Evolutionary conservation across 2,888 invertebrate genomes (phyloP).

Genomic region (Agonopterix alstromeriana): DNA sequence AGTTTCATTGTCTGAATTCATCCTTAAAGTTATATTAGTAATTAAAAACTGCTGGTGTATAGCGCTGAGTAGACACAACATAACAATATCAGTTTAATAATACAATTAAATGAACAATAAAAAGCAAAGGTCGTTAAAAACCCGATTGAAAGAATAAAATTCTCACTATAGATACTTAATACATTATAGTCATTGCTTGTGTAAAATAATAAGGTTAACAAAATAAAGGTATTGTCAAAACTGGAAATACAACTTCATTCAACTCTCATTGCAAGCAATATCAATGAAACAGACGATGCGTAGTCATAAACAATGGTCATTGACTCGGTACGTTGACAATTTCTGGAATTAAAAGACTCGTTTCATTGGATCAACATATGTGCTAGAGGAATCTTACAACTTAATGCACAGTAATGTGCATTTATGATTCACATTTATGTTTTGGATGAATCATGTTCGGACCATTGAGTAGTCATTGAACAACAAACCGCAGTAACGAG

Average conservation of each 20-base stretch:
- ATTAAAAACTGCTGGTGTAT: too few relatives aligned
- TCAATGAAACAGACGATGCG: conserved; percentile 29
- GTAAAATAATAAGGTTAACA: too few relatives aligned
- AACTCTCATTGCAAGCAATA: conserved; percentile 11
- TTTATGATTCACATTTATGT: conserved; percentile 58
- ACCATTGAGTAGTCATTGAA: conserved; percentile 59
- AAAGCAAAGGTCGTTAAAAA: too few relatives aligned
- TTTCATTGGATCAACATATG: conserved; percentile 25
- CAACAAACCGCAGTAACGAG: conserved; percentile 56
- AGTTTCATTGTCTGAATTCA: too few relatives aligned
- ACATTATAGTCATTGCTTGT: too few relatives aligned
- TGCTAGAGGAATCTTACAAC: conserved; percentile 16
- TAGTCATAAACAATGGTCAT: conserved; percentile 38
- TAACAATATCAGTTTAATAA: too few relatives aligned
- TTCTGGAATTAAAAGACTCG: conserved; percentile 47
- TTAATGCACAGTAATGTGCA: conserved; percentile 37
- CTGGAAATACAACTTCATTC: conserved; percentile 10
- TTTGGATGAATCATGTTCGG: conserved; percentile 61
- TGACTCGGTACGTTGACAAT: conserved; percentile 32
- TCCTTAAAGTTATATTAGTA: too few relatives aligned
- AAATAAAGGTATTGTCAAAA: neutral
- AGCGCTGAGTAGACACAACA: too few relatives aligned
- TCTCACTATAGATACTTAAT: too few relatives aligned
- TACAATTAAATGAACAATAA: too few relatives aligned
- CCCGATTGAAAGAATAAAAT: too few relatives aligned